Evolutionary conservation across 1,140 invertebrate species (phyloP).

Genomic region (Watersipora subatra): DNA sequence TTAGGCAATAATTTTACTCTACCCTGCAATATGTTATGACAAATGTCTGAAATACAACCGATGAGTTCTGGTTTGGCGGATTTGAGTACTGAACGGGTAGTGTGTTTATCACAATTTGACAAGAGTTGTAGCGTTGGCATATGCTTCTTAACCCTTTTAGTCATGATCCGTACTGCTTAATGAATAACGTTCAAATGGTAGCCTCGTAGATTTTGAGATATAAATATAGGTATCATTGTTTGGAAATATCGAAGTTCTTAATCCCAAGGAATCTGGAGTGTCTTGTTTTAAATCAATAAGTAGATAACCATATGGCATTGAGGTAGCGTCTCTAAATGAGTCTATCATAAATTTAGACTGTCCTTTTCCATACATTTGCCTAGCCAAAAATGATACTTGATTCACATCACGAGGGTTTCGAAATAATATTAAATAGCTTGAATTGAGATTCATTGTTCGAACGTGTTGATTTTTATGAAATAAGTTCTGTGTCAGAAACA

Average conservation of each 20-base stretch:
- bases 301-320: not conserved
- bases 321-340: not conserved
- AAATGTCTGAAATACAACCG: not conserved
- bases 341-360: not conserved
- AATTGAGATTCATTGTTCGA: not conserved
- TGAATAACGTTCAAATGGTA: not conserved
- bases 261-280: not conserved
- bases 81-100: not conserved
- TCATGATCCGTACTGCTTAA: not conserved
- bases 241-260: not conserved
- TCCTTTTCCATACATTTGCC: not conserved
- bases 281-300: not conserved
- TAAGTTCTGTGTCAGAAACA: not conserved
- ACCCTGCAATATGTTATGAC: not conserved
- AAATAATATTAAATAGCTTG: not conserved
- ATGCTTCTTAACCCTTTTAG: not conserved
- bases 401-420: not conserved
- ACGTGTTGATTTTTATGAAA: not conserved
- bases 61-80: not conserved
- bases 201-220: not conserved
- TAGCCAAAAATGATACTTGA: not conserved
- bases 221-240: not conserved
- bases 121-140: not conserved
- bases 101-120: not conserved
- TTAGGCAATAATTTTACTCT: not conserved